Conservation (phyloP, 1,140 invertebrate genomes). For the Drosophila pachea region DNA sequence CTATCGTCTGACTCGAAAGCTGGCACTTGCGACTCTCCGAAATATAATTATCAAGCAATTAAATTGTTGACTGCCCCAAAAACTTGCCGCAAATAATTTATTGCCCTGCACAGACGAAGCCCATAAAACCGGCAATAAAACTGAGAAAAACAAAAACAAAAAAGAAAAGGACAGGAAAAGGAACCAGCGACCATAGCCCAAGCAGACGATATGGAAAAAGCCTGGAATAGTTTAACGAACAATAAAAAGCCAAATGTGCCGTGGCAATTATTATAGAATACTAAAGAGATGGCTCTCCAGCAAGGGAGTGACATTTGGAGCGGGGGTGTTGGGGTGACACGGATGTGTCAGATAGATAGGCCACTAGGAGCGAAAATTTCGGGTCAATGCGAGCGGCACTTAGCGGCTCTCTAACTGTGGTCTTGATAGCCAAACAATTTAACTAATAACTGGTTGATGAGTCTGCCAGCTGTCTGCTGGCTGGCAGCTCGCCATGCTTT, state of each 20-base stretch:
- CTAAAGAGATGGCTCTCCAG: no score
- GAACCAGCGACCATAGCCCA: not conserved
- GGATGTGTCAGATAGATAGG: no score
- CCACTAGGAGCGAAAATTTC: no score
- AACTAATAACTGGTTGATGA: no score
- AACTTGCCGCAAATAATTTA: conserved; percentile 30
- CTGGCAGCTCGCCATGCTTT: no score
- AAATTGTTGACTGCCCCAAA: conserved; percentile 42
- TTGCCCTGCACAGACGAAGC: conserved; percentile 14
- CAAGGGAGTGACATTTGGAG: no score
- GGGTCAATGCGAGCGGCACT: no score
- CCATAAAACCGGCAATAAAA: conserved; percentile 33
- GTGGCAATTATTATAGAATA: not conserved
- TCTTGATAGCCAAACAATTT: no score
- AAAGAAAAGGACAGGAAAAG: no score
- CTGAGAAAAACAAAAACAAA: conserved; percentile 10
- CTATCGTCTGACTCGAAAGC: conserved; percentile 2
- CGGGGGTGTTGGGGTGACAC: no score
- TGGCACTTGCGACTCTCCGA: conserved; percentile 11
- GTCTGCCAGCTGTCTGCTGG: no score
- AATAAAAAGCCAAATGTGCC: conserved; percentile 11
- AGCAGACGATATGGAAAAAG: conserved; percentile 1
- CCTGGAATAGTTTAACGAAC: conserved; percentile 9
- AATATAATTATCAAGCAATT: conserved; percentile 47
- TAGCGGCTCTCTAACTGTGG: no score